These are phyloP conservation scores for Limenitis camilla DNA, from an alignment of 2,888 invertebrate species.

Conservation along the genomic window DNA sequence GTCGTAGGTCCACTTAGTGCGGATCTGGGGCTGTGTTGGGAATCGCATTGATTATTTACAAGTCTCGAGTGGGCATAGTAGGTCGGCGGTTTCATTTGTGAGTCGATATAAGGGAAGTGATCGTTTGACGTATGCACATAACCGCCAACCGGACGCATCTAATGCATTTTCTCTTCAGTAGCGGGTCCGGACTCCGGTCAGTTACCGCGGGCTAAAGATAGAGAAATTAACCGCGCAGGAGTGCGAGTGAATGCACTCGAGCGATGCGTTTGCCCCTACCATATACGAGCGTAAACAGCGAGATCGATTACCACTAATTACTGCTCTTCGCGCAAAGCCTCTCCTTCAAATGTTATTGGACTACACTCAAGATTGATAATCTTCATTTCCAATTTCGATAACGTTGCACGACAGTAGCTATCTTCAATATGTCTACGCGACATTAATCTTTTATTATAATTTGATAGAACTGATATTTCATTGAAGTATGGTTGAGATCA, in stretches of 20 bases:
- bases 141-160: constrained; percentile 68
- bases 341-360: constrained; percentile 42
- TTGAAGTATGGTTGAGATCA: too few relatives aligned
- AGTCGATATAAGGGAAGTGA: constrained; percentile 12
- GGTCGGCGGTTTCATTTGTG: constrained; percentile 7
- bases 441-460: constrained; percentile 10
- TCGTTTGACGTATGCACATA: constrained; percentile 47
- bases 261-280: constrained; percentile 39
- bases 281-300: constrained; percentile 59
- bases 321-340: constrained; percentile 44
- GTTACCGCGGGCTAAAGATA: constrained; percentile 71
- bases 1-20: constrained; percentile 28
- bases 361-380: constrained; percentile 22
- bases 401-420: constrained; percentile 28
- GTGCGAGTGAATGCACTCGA: constrained; percentile 63
- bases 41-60: constrained; percentile 18
- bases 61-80: constrained; percentile 6
- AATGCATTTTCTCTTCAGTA: constrained; percentile 68
- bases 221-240: constrained; percentile 67
- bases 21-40: constrained; percentile 12
- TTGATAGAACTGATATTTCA: too few relatives aligned
- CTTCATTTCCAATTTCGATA: constrained; percentile 20
- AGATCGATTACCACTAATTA: constrained; percentile 73
- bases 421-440: constrained; percentile 16
- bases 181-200: constrained; percentile 65